Conservation (phyloP, 2,888 invertebrate genomes). For the Polymixis flavicincta region DNA sequence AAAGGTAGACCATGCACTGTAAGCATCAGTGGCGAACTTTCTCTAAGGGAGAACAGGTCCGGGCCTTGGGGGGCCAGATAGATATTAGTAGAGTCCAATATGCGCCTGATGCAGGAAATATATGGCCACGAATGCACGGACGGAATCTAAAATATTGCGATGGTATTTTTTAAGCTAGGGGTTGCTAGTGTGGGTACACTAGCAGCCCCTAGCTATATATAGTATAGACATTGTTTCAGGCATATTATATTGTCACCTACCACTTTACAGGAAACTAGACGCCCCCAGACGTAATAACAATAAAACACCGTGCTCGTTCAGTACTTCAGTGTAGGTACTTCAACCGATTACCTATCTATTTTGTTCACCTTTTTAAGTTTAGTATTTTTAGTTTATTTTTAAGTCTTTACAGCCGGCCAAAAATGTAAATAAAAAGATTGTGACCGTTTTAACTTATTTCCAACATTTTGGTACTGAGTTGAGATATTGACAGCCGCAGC, state of each 20-base stretch:
- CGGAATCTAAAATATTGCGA: too few species aligned
- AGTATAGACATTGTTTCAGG: too few species aligned
- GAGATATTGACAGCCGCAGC: neutral
- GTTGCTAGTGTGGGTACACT: too few species aligned
- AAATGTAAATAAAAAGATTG: too few species aligned
- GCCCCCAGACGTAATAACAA: neutral
- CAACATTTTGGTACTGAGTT: neutral
- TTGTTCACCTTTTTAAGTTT: neutral
- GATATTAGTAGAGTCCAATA: neutral
- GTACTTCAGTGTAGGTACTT: too few species aligned
- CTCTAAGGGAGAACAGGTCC: neutral
- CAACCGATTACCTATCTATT: neutral
- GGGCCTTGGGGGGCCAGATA: neutral
- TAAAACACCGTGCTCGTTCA: neutral
- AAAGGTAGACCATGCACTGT: too few species aligned
- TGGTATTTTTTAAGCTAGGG: too few species aligned
- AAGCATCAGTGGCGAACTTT: neutral
- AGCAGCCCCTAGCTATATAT: too few species aligned
- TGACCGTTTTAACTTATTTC: neutral
- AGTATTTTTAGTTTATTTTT: neutral
- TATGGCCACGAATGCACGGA: neutral
- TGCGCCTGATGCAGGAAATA: neutral
- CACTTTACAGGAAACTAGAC: neutral
- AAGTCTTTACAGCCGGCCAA: neutral
- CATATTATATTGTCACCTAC: neutral